These are phyloP conservation scores for Sterrhoptilus dennistouni DNA, from an alignment of 2,113 vertebrate species.

Conservation along the genomic window DNA sequence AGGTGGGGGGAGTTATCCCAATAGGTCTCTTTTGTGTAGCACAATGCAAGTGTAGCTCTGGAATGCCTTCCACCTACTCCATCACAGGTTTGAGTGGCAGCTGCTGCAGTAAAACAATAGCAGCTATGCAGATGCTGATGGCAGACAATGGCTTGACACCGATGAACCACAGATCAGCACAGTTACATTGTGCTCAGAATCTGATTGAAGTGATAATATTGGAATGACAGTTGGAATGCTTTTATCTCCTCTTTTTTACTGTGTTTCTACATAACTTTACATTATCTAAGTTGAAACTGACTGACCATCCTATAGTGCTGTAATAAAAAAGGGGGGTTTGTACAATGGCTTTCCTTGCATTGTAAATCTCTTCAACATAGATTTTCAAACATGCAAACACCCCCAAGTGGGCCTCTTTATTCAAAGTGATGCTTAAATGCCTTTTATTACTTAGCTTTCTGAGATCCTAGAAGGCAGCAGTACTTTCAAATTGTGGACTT, in stretches of 20 bases:
- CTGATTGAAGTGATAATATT: background rate
- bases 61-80: constrained; percentile 39
- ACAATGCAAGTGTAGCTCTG: constrained; percentile 7
- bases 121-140: background rate
- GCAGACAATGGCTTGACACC: constrained; percentile 24
- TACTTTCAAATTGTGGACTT: background rate
- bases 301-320: background rate
- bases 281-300: background rate
- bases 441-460: background rate
- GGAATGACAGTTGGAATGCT: background rate
- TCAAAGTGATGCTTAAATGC: background rate
- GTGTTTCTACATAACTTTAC: background rate
- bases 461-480: background rate
- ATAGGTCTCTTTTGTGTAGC: constrained; percentile 30
- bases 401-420: background rate
- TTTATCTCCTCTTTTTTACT: background rate
- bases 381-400: background rate
- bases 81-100: constrained; percentile 39
- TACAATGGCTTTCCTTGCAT: background rate
- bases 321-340: background rate
- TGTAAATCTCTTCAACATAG: background rate
- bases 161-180: constrained; percentile 10
- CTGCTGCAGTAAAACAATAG: constrained; percentile 44
- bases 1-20: background rate
- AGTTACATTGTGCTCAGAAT: background rate